These are phyloP conservation scores for Hylaea fasciaria DNA, from an alignment of 2,888 invertebrate genomes.

Conservation along the genomic window DNA sequence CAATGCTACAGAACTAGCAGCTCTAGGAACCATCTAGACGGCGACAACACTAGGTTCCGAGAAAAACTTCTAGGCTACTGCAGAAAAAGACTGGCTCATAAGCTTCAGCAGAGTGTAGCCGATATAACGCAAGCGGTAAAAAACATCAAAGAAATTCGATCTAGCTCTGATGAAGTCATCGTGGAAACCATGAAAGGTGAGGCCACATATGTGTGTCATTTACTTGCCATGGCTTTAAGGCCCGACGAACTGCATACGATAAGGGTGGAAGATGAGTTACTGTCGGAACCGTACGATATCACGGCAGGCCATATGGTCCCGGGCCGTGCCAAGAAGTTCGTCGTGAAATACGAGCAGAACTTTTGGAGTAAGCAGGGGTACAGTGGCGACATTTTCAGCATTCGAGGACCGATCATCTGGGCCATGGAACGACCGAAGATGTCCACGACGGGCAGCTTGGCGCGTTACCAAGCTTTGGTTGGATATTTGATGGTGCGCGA, in stretches of 20 bases:
- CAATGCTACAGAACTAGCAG: slow-evolving; percentile 72
- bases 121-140: slow-evolving; percentile 65
- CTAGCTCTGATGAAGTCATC: slow-evolving; percentile 66
- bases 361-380: slow-evolving; percentile 73
- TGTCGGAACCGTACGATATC: slow-evolving; percentile 53
- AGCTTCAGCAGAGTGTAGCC: slow-evolving; percentile 66
- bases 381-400: slow-evolving; percentile 77
- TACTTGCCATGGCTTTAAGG: slow-evolving; percentile 74
- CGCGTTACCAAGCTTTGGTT: slow-evolving; percentile 59
- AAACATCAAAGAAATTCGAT: slow-evolving; percentile 68
- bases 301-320: slow-evolving; percentile 55
- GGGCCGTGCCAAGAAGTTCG: slow-evolving; percentile 66
- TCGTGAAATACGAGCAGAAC: slow-evolving; percentile 66
- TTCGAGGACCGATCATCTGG: slow-evolving; percentile 78
- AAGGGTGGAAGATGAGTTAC: slow-evolving; percentile 62
- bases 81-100: slow-evolving; percentile 61
- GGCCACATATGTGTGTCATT: slow-evolving; percentile 70
- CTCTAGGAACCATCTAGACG: slow-evolving; percentile 67
- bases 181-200: slow-evolving; percentile 72
- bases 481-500: slow-evolving; percentile 65
- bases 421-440: slow-evolving; percentile 71
- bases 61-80: slow-evolving; percentile 74
- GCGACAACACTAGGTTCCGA: slow-evolving; percentile 67
- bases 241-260: slow-evolving; percentile 72
- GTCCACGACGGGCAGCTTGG: slow-evolving; percentile 61